Evolutionary conservation across 2,888 invertebrate species (phyloP).

Genomic region (Coronaproctus castanopsis): DNA sequence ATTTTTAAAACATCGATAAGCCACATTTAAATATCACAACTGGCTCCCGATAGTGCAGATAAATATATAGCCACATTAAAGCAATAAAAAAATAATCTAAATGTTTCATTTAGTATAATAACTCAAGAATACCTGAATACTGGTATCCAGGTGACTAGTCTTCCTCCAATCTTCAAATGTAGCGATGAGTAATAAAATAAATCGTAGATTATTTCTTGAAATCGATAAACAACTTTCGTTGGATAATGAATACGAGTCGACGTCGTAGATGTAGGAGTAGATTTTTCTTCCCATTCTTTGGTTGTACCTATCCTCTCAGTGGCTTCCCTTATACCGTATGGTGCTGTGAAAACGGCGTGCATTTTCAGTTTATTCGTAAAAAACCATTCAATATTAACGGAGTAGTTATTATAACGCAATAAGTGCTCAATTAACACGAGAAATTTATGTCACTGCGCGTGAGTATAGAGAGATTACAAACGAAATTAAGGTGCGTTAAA

Average conservation of each 20-base stretch:
- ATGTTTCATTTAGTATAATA: too few relatives aligned
- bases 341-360: constrained; percentile 42
- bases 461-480: too few relatives aligned
- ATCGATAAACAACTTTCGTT: constrained; percentile 62
- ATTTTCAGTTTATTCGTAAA: background rate
- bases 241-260: constrained; percentile 34
- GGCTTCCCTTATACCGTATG: constrained; percentile 91
- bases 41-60: too few relatives aligned
- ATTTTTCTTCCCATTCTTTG: constrained; percentile 30
- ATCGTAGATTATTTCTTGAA: constrained; percentile 65
- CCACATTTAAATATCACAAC: too few relatives aligned
- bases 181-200: constrained; percentile 61
- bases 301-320: constrained; percentile 56
- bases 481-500: too few relatives aligned
- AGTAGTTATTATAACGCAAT: too few relatives aligned
- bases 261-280: constrained; percentile 42
- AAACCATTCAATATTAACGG: too few relatives aligned
- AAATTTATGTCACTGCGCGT: too few relatives aligned
- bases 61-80: too few relatives aligned
- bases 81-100: too few relatives aligned
- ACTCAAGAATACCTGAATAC: constrained; percentile 65
- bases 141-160: constrained; percentile 91
- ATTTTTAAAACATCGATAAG: too few relatives aligned
- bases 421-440: too few relatives aligned
- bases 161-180: constrained; percentile 50